Conservation (phyloP, 2,797 vertebrate species). For the Pseudochirops cupreus region DNA sequence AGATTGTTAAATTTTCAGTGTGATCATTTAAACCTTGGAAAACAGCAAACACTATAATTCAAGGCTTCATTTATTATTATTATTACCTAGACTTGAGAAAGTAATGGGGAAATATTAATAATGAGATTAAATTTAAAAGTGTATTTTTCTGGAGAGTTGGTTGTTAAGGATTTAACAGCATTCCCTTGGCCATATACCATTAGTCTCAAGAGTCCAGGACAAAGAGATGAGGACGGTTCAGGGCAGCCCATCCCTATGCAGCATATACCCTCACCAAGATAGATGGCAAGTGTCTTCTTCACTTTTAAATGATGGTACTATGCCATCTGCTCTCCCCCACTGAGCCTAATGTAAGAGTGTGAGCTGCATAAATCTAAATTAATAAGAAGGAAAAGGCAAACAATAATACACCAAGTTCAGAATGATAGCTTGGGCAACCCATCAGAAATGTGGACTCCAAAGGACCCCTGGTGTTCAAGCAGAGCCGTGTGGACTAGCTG, state of each 20-base stretch:
- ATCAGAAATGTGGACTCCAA: not conserved
- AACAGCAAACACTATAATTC: not conserved
- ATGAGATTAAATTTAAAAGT: not conserved
- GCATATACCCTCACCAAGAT: not conserved
- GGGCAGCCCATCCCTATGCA: not conserved
- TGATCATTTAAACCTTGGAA: not conserved
- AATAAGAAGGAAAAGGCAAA: not conserved
- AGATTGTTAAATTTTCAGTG: not conserved
- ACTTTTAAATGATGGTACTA: not conserved
- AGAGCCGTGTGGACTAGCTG: not conserved
- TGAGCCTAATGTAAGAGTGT: not conserved
- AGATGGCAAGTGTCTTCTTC: not conserved
- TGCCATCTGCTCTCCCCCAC: not conserved
- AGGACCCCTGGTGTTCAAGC: not conserved
- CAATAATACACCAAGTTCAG: not conserved
- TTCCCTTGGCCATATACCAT: not conserved
- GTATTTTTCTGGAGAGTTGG: not conserved
- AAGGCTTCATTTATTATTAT: not conserved
- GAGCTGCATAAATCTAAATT: slow-evolving; percentile 4
- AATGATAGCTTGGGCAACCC: not conserved
- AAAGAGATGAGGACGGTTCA: not conserved
- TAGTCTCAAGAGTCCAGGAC: not conserved
- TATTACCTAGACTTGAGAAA: not conserved
- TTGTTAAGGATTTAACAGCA: not conserved
- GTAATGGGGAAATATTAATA: not conserved